Evolutionary conservation across 1,140 invertebrate species (phyloP).

Genomic region (Ceratina australensis): DNA sequence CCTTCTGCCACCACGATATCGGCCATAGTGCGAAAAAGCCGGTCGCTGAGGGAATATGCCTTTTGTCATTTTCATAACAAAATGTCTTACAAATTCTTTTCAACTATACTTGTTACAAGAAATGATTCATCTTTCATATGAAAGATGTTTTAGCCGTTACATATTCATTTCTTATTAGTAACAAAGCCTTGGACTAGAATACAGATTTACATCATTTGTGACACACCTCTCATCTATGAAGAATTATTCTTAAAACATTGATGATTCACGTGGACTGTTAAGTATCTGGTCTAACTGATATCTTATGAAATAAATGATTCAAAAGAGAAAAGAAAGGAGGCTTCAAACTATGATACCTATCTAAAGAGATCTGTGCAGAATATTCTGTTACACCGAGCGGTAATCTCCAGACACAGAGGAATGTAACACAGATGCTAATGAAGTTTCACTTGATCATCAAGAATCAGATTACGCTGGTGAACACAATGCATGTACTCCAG

Average conservation of each 20-base stretch:
- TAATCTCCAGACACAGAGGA: slow-evolving; percentile 18
- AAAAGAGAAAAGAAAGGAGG: not conserved
- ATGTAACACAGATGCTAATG: slow-evolving; percentile 41
- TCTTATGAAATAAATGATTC: not conserved
- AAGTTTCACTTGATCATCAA: slow-evolving; percentile 42
- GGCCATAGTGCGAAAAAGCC: slow-evolving; percentile 94
- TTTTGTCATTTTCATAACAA: not conserved
- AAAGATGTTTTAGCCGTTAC: not conserved
- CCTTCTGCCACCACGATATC: slow-evolving; percentile 94
- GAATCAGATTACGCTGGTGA: slow-evolving; percentile 1
- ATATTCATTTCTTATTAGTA: slow-evolving; percentile 1
- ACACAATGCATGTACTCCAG: not conserved
- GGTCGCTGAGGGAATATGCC: slow-evolving; percentile 84
- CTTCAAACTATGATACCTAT: not conserved
- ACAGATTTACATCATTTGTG: slow-evolving; percentile 20
- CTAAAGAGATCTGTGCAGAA: not conserved
- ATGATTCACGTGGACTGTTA: not conserved
- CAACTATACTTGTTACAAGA: not conserved
- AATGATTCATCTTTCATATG: not conserved
- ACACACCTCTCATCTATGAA: slow-evolving; percentile 17
- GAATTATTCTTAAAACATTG: slow-evolving; percentile 7
- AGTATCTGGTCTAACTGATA: slow-evolving; percentile 3
- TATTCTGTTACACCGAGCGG: not conserved
- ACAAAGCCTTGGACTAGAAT: slow-evolving; percentile 6
- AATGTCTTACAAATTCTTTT: not conserved